Evolutionary conservation across 1,140 invertebrate species (phyloP).

Genomic region (Neodiprion pinetum): DNA sequence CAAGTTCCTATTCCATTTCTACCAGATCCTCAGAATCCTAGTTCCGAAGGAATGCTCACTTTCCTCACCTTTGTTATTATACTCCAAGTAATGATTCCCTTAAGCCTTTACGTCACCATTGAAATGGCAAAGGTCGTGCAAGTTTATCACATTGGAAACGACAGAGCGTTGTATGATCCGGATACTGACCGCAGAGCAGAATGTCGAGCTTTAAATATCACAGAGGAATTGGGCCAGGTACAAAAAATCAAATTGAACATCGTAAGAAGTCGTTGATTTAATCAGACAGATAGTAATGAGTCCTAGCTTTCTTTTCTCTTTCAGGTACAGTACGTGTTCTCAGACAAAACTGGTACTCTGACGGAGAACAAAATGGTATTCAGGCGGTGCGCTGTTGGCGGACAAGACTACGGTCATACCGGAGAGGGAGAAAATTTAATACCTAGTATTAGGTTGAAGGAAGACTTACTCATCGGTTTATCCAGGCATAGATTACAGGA

Average conservation of each 20-base stretch:
- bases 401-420: slow-evolving; percentile 87
- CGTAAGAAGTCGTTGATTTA: too few species aligned
- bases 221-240: slow-evolving; percentile 93
- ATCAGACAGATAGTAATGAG: neutral
- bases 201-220: slow-evolving; percentile 95
- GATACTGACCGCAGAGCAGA: slow-evolving; percentile 87
- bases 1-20: slow-evolving; percentile 69
- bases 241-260: slow-evolving; percentile 16
- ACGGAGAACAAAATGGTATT: slow-evolving; percentile 99
- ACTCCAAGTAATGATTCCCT: slow-evolving; percentile 95
- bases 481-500: slow-evolving; percentile 75
- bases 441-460: slow-evolving; percentile 71
- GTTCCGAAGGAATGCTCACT: slow-evolving; percentile 84
- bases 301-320: slow-evolving; percentile 10
- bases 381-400: slow-evolving; percentile 85
- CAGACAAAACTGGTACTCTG: slow-evolving; percentile 96
- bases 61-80: slow-evolving; percentile 97
- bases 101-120: slow-evolving; percentile 96
- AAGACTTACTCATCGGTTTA: slow-evolving; percentile 67
- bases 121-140: slow-evolving; percentile 97
- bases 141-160: slow-evolving; percentile 94
- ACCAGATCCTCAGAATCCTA: slow-evolving; percentile 63
- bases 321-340: slow-evolving; percentile 93
- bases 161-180: slow-evolving; percentile 85
- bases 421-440: slow-evolving; percentile 69